These are phyloP conservation scores for Noctilio leporinus DNA, from an alignment of 2,113 vertebrate species.

Conservation along the genomic window DNA sequence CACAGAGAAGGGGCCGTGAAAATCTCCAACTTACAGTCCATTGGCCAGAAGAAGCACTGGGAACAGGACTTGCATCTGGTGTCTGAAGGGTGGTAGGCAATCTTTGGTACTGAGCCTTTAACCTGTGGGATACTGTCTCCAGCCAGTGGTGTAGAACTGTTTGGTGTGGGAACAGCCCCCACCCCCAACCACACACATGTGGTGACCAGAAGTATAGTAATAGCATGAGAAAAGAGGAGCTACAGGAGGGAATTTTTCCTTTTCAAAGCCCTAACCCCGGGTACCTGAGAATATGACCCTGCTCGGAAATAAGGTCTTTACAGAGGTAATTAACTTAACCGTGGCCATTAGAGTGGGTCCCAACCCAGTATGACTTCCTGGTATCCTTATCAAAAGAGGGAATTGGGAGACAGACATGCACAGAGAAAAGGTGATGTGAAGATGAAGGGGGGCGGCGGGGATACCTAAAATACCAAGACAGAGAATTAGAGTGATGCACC, in stretches of 20 bases:
- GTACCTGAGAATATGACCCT: background rate
- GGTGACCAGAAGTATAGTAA: background rate
- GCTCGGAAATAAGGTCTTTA: background rate
- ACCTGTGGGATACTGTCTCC: background rate
- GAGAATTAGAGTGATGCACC: too few relatives aligned
- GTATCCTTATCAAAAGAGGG: background rate
- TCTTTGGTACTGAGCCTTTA: background rate
- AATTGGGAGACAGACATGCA: background rate
- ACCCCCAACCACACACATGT: background rate
- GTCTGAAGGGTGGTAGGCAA: background rate
- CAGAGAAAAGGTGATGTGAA: background rate
- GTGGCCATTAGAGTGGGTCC: background rate
- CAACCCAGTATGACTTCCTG: background rate
- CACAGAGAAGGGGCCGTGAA: background rate
- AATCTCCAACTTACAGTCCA: background rate
- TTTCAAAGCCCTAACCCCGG: background rate
- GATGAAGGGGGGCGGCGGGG: background rate
- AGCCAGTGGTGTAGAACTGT: background rate
- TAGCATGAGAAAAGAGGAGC: background rate
- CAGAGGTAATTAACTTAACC: background rate
- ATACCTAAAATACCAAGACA: background rate
- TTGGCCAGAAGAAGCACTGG: background rate
- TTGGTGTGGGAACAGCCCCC: background rate
- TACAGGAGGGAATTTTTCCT: background rate
- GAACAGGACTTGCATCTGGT: background rate